phyloP scores from a whole-genome alignment of 1,140 invertebrate genomes.

The Polypedilum vanderplanki region DNA sequence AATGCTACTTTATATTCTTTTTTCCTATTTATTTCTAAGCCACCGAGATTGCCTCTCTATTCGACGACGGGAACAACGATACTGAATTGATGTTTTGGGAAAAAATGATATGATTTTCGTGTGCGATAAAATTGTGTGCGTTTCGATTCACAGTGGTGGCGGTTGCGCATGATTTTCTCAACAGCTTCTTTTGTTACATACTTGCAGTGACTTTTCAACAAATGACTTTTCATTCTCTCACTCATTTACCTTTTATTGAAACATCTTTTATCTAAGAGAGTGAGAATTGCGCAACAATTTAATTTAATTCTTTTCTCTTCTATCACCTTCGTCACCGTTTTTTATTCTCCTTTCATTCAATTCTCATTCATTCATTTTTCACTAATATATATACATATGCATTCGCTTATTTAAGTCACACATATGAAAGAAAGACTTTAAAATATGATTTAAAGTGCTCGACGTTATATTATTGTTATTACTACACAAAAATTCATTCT shows the following conservation, averaged over 20 bases:
- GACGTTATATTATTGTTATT: no score
- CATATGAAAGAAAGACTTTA: no score
- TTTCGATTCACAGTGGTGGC: slow-evolving; percentile 4
- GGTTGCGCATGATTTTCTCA: not conserved
- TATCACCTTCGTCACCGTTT: not conserved
- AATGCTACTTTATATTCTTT: slow-evolving; percentile 6
- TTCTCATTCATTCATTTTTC: not conserved
- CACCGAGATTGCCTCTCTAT: slow-evolving; percentile 10
- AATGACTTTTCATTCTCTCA: no score
- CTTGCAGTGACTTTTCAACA: not conserved
- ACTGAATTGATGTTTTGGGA: not conserved
- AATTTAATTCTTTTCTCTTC: not conserved
- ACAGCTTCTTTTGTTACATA: not conserved
- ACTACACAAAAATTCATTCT: no score
- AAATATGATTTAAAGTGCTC: no score
- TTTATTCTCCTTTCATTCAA: not conserved
- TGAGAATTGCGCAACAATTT: slow-evolving; percentile 6
- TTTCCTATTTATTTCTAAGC: no score
- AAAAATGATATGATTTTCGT: slow-evolving; percentile 19
- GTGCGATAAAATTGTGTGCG: slow-evolving; percentile 10
- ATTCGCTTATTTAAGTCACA: no score
- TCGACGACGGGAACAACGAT: slow-evolving; percentile 15
- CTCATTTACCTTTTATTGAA: no score
- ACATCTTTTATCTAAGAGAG: not conserved
- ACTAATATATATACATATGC: not conserved